A percentile compares a stretch with the other conserved stretches of the same genome.
phyloP scores from a whole-genome alignment of 2,888 invertebrate species.

The Octonoba sinensis region DNA sequence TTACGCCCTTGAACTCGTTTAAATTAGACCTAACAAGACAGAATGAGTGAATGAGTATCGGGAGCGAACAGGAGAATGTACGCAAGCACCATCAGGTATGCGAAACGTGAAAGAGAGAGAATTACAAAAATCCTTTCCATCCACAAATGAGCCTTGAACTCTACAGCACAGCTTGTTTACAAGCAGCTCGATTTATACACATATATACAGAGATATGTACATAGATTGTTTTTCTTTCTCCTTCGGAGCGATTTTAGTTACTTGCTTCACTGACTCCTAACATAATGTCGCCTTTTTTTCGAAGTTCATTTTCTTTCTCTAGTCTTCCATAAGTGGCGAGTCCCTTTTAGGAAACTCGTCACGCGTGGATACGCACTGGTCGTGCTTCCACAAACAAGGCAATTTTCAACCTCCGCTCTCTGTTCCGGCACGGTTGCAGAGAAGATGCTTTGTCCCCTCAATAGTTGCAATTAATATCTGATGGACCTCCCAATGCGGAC shows the following conservation, averaged over 20 bases:
- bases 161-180: constrained; percentile 50
- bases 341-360: constrained; percentile 28
- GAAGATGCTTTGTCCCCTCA: too few relatives aligned
- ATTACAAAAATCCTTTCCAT: constrained; percentile 48
- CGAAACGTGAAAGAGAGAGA: constrained; percentile 26
- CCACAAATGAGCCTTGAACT: constrained; percentile 61
- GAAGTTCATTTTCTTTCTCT: constrained; percentile 11
- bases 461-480: too few relatives aligned
- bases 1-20: too few relatives aligned
- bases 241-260: constrained; percentile 34
- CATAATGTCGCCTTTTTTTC: constrained; percentile 33
- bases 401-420: constrained; percentile 17
- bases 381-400: constrained; percentile 43
- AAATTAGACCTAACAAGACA: not conserved
- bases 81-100: constrained; percentile 34
- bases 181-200: constrained; percentile 38
- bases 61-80: constrained; percentile 6
- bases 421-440: constrained; percentile 12
- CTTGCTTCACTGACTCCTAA: constrained; percentile 49
- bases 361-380: constrained; percentile 26
- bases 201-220: constrained; percentile 25
- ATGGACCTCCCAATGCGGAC: too few relatives aligned
- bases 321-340: constrained; percentile 38
- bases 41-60: not conserved
- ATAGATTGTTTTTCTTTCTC: constrained; percentile 12